Conservation (phyloP, 2,113 vertebrate species). For the Ochotona curzoniae region DNA sequence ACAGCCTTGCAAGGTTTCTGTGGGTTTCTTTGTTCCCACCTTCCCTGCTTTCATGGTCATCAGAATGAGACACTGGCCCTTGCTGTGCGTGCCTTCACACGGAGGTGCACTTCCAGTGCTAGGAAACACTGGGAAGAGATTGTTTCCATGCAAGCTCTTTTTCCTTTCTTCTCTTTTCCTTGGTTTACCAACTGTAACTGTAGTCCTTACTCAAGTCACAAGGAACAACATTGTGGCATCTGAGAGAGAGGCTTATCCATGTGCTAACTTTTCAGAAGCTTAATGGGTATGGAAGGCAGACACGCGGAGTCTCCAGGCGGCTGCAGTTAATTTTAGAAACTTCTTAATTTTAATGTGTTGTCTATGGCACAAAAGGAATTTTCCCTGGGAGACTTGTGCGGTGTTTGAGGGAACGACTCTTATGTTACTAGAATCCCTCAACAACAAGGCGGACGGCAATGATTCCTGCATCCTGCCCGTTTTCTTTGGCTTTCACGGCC, state of each 20-base stretch:
- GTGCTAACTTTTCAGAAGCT: slow-evolving; percentile 58
- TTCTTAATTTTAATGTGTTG: slow-evolving; percentile 83
- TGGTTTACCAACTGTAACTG: slow-evolving; percentile 10
- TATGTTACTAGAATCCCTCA: slow-evolving; percentile 76
- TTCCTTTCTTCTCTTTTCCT: background rate
- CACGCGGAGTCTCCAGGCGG: slow-evolving; percentile 54
- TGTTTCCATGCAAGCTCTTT: background rate
- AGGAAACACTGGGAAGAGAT: background rate
- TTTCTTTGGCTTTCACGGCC: slow-evolving; percentile 63
- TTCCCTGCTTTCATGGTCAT: background rate
- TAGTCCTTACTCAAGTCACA: slow-evolving; percentile 56
- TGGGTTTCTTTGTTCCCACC: background rate
- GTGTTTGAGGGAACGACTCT: slow-evolving; percentile 79
- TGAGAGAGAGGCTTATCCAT: slow-evolving; percentile 25
- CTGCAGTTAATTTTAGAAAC: slow-evolving; percentile 81
- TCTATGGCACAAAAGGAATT: slow-evolving; percentile 79
- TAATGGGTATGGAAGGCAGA: slow-evolving; percentile 63
- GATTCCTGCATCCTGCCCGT: slow-evolving; percentile 60
- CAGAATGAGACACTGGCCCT: background rate
- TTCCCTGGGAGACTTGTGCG: slow-evolving; percentile 78
- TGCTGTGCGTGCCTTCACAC: background rate
- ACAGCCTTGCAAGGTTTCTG: background rate
- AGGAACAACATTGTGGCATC: slow-evolving; percentile 65
- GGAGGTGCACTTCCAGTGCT: background rate
- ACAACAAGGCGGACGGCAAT: slow-evolving; percentile 70